These are phyloP conservation scores for Corydoras sp. DNA, from an alignment of 2,113 vertebrate species.

Conservation along the genomic window DNA sequence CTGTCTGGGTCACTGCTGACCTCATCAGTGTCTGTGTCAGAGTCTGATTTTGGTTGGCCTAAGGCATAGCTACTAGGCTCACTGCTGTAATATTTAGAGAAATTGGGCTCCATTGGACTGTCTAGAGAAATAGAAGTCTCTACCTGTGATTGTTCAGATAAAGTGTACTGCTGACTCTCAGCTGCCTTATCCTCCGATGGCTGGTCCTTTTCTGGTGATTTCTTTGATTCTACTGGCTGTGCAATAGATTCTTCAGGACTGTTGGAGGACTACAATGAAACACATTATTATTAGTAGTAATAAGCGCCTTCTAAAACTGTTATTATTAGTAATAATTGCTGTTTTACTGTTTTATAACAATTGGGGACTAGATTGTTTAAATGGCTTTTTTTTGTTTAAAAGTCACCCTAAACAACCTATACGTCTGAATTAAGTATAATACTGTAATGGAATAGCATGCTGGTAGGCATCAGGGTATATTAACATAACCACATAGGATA, in stretches of 20 bases:
- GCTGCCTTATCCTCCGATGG: constrained; percentile 4
- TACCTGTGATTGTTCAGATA: constrained; percentile 35
- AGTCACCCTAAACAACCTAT: no score
- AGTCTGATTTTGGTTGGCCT: constrained; percentile 13
- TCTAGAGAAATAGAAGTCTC: constrained; percentile 19
- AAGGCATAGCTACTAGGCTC: constrained; percentile 18
- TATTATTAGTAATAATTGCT: no score
- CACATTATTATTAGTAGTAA: not conserved
- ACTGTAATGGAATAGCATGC: no score
- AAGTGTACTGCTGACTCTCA: not conserved
- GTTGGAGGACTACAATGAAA: constrained; percentile 15
- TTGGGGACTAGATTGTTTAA: no score
- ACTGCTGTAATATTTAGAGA: not conserved
- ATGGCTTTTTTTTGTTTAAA: no score
- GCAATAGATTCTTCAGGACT: constrained; percentile 8
- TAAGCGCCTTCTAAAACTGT: no score
- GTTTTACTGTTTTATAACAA: no score
- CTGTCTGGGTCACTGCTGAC: constrained; percentile 27
- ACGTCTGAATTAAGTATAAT: no score
- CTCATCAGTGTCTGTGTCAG: constrained; percentile 22
- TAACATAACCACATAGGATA: no score
- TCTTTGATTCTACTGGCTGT: constrained; percentile 18
- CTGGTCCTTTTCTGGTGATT: not conserved
- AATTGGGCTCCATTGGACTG: not conserved
- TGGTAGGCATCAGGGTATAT: no score